Percentiles rank a stretch among this genome's conserved stretches.
These are phyloP conservation scores for Eonycteris spelaea DNA, from an alignment of 2,113 vertebrate genomes.

Conservation along the genomic window DNA sequence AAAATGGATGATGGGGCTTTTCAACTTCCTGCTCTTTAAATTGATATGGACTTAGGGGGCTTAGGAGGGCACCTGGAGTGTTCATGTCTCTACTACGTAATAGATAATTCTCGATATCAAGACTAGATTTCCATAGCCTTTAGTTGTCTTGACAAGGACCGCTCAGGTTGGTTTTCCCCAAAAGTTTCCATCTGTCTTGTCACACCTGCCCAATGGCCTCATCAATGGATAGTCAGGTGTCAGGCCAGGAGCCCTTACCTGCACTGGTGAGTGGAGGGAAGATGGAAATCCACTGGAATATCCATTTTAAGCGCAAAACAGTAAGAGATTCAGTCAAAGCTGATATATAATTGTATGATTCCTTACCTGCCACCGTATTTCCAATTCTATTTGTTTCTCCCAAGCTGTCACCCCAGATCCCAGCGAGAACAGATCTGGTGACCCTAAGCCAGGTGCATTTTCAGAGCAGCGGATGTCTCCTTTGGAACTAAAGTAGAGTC, in stretches of 20 bases:
- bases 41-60: neutral
- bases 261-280: neutral
- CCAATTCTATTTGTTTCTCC: neutral
- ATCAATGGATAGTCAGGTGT: neutral
- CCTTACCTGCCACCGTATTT: neutral
- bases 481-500: conserved; percentile 41
- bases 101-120: neutral
- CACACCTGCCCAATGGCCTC: neutral
- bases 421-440: neutral
- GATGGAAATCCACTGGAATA: neutral
- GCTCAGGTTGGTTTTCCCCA: neutral
- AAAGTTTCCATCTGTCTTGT: neutral
- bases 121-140: neutral
- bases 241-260: neutral
- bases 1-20: neutral
- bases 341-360: neutral
- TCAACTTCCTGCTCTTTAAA: neutral
- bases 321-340: neutral
- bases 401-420: neutral
- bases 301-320: neutral
- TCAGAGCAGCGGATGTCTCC: neutral
- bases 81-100: neutral
- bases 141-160: neutral
- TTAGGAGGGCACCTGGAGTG: neutral
- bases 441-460: neutral